These are phyloP conservation scores for Harmothoe impar DNA, from an alignment of 2,888 invertebrate genomes.

Conservation along the genomic window DNA sequence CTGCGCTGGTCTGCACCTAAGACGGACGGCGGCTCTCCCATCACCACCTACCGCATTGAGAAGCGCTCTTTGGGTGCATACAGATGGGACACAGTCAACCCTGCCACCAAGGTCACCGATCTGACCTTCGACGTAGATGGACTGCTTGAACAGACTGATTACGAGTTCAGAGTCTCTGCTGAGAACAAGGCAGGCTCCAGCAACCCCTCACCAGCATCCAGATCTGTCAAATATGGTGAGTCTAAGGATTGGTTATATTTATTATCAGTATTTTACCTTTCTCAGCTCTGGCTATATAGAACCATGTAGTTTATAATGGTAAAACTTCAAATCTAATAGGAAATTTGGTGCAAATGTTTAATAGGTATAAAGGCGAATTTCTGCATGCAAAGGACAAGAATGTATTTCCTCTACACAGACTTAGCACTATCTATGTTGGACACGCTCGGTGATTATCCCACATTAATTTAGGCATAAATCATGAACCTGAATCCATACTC, in stretches of 20 bases:
- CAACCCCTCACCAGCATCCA: constrained; percentile 85
- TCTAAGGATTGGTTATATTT: too few relatives aligned
- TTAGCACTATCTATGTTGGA: too few relatives aligned
- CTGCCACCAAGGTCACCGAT: constrained; percentile 65
- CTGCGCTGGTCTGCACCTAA: constrained; percentile 73
- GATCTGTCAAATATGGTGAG: constrained; percentile 71
- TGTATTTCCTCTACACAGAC: too few relatives aligned
- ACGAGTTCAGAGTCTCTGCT: constrained; percentile 92
- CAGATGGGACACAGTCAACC: constrained; percentile 67
- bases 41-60: constrained; percentile 74
- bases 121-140: constrained; percentile 70
- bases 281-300: neutral
- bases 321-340: too few relatives aligned
- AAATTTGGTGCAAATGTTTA: too few relatives aligned
- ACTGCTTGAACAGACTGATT: constrained; percentile 84
- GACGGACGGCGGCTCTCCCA: constrained; percentile 75
- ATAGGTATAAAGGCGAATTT: too few relatives aligned
- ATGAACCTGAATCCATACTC: too few relatives aligned
- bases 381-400: too few relatives aligned
- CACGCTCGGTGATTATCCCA: too few relatives aligned
- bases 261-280: neutral
- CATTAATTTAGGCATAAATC: too few relatives aligned
- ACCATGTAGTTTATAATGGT: neutral
- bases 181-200: constrained; percentile 92
- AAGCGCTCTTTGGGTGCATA: constrained; percentile 70